Evolutionary conservation across 2,113 vertebrate genomes (phyloP).

Genomic region (Chaetops frenatus): DNA sequence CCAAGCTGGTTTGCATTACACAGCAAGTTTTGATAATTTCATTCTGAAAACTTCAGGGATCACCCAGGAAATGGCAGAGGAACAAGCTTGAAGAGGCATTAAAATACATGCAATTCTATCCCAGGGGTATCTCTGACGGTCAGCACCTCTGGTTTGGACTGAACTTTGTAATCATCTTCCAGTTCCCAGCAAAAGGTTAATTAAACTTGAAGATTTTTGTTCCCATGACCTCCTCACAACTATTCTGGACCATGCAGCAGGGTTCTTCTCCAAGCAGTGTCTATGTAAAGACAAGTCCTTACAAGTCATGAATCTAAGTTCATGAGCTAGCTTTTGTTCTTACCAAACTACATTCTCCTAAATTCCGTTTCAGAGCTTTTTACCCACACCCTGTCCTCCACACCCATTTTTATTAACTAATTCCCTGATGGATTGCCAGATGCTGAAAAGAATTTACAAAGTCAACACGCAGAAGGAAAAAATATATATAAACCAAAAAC

Average conservation of each 20-base stretch:
- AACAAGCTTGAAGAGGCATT: not conserved
- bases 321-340: not conserved
- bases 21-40: not conserved
- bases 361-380: not conserved
- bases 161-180: not conserved
- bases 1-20: not conserved
- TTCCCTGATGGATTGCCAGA: not conserved
- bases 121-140: accelerated
- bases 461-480: not conserved
- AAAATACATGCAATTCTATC: not conserved
- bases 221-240: not conserved
- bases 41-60: not conserved
- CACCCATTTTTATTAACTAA: not conserved
- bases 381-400: too few species aligned
- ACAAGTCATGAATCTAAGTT: not conserved
- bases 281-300: not conserved
- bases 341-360: not conserved
- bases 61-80: not conserved
- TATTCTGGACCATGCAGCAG: not conserved
- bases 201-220: not conserved
- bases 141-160: not conserved
- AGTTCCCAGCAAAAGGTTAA: not conserved
- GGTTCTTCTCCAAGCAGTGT: not conserved
- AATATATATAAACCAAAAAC: not conserved
- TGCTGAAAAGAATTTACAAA: not conserved